A percentile compares a stretch with the other conserved stretches of the same genome.
Evolutionary conservation across 2,113 vertebrate genomes (phyloP).

Genomic region (Podarcis raffonei): DNA sequence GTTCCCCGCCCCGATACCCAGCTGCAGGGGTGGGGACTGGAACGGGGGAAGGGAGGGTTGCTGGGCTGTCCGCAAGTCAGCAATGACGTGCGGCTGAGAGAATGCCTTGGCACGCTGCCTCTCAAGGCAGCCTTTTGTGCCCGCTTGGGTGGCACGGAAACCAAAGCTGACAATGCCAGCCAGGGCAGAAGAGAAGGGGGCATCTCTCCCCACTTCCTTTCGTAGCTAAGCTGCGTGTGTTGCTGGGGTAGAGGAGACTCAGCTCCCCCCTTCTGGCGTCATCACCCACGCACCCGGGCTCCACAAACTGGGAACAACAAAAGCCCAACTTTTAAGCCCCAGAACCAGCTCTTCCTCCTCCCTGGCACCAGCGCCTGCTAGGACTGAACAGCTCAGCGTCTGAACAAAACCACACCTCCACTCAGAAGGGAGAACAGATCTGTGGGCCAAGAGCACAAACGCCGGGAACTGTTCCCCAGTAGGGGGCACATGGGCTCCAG

Average conservation of each 20-base stretch:
- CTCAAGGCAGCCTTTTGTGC: conserved; percentile 12
- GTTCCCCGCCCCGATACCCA: conserved; percentile 29
- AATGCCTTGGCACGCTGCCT: conserved; percentile 22
- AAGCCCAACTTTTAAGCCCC: not conserved
- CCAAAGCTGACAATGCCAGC: conserved; percentile 10
- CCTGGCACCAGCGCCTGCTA: not conserved
- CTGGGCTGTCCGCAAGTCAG: not conserved
- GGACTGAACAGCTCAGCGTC: not conserved
- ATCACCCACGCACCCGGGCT: not conserved
- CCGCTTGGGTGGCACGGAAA: conserved; percentile 26
- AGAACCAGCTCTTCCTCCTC: not conserved
- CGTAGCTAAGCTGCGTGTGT: not conserved
- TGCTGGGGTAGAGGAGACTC: not conserved
- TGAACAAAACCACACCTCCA: not conserved
- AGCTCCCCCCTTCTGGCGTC: not conserved
- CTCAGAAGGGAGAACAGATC: not conserved
- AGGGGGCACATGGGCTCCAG: not conserved
- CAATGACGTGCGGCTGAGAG: conserved; percentile 8
- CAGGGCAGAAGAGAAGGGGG: not conserved
- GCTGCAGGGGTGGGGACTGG: conserved; percentile 8
- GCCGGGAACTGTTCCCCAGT: not conserved
- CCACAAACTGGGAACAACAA: not conserved
- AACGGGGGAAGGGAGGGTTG: not conserved
- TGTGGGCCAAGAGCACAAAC: not conserved
- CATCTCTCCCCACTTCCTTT: not conserved